A percentile compares a stretch with the other conserved stretches of the same genome.
Conservation (phyloP, 2,797 vertebrate genomes). For the Pseudomugil tenellus region DNA sequence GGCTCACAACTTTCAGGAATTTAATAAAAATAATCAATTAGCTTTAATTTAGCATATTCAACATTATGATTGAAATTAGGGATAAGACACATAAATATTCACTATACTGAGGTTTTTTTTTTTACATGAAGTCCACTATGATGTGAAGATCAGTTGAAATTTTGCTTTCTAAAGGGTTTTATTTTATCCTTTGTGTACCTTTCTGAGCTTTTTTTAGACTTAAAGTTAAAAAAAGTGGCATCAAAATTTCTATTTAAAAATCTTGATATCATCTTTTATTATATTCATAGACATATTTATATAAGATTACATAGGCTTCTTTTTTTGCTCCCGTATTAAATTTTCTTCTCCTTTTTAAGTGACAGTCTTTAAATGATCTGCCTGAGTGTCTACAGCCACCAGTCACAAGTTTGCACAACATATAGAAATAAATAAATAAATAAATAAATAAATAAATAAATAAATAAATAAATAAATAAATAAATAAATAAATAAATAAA, state of each 20-base stretch:
- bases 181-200: not conserved
- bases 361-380: conserved; percentile 55
- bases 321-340: not conserved
- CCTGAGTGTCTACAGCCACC: conserved; percentile 62
- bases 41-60: not conserved
- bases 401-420: conserved; percentile 50
- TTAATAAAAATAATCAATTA: too few relatives aligned
- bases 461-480: too few relatives aligned
- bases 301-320: too few relatives aligned
- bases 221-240: not conserved
- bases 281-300: too few relatives aligned
- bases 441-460: too few relatives aligned
- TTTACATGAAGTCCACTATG: not conserved
- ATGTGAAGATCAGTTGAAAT: not conserved
- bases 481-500: too few relatives aligned
- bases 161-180: not conserved
- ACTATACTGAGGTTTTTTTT: not conserved
- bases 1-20: not conserved
- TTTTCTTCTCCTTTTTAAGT: not conserved
- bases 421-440: conserved; percentile 33
- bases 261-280: not conserved
- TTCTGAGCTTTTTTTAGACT: not conserved
- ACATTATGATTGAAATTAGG: not conserved
- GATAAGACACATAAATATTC: not conserved
- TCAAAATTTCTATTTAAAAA: not conserved